Conservation (phyloP, 1,140 invertebrate species). For the Leptoteleia sp. region DNA sequence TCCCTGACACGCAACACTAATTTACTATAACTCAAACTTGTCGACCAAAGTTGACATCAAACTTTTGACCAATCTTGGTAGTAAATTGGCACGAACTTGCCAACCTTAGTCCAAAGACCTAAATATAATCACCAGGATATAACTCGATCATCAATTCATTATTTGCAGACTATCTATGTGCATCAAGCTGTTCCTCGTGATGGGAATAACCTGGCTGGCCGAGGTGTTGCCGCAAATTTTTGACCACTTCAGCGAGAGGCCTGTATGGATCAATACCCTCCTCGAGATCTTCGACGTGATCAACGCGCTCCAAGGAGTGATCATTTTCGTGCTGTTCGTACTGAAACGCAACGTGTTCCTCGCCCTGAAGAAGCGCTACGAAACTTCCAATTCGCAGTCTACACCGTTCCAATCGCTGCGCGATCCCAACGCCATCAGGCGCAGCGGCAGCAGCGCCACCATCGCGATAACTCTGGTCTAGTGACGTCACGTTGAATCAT, state of each 20-base stretch:
- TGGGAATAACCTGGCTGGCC: conserved; percentile 87
- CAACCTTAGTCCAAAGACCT: too few relatives aligned
- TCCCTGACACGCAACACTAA: too few relatives aligned
- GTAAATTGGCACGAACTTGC: too few relatives aligned
- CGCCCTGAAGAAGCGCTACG: conserved; percentile 64
- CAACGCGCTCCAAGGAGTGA: conserved; percentile 84
- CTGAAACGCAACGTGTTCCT: conserved; percentile 83
- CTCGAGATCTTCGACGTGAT: conserved; percentile 82
- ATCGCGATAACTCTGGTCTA: conserved; percentile 29
- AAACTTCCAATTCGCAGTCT: not conserved
- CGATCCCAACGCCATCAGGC: not conserved
- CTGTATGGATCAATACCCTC: conserved; percentile 41
- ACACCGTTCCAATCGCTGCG: not conserved
- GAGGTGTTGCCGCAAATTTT: conserved; percentile 83
- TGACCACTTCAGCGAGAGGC: conserved; percentile 19
- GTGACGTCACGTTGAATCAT: conserved; percentile 36
- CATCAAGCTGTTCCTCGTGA: conserved; percentile 87
- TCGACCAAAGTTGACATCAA: too few relatives aligned
- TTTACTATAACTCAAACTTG: too few relatives aligned
- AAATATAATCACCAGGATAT: too few relatives aligned
- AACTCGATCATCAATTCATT: conserved; percentile 19
- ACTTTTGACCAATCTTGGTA: too few relatives aligned
- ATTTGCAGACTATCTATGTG: conserved; percentile 85
- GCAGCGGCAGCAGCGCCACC: conserved; percentile 12
- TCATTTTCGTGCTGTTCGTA: conserved; percentile 85